A percentile compares a stretch with the other conserved stretches of the same genome.
Conservation (phyloP, 2,797 vertebrate genomes). For the Cygnus olor region DNA sequence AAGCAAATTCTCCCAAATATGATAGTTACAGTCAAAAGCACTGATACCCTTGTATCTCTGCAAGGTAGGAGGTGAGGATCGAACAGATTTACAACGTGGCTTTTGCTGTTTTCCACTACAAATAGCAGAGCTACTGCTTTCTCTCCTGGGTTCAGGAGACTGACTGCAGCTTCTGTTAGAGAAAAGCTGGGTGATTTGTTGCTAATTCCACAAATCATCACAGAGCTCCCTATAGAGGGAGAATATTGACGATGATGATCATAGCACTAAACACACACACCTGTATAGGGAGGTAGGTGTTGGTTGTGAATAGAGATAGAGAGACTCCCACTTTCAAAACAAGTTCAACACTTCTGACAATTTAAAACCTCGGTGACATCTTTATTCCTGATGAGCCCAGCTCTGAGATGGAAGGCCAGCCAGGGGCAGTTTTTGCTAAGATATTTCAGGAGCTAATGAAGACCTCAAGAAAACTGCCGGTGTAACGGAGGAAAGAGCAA, state of each 20-base stretch:
- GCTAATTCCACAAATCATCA: background rate
- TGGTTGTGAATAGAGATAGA: too few relatives aligned
- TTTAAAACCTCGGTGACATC: background rate
- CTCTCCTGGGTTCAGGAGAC: background rate
- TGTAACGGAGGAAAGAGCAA: background rate
- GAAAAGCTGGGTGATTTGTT: background rate
- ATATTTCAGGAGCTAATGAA: background rate
- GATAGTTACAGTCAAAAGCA: background rate
- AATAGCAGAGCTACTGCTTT: background rate
- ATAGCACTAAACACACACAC: background rate
- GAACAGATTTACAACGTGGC: background rate
- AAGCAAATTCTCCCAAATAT: background rate
- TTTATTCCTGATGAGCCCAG: background rate
- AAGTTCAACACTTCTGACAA: background rate
- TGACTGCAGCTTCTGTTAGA: background rate
- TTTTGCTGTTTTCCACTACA: too few relatives aligned
- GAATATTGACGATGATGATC: background rate
- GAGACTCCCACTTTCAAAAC: background rate
- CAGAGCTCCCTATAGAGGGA: background rate
- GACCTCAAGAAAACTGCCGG: rapidly evolving
- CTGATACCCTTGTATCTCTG: background rate
- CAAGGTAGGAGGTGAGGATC: background rate
- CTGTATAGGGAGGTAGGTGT: background rate
- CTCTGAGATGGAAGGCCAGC: background rate
- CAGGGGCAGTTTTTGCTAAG: background rate